Base-by-base conservation (phyloP, 2,113 vertebrate species). In the Lycaon pictus region DNA sequence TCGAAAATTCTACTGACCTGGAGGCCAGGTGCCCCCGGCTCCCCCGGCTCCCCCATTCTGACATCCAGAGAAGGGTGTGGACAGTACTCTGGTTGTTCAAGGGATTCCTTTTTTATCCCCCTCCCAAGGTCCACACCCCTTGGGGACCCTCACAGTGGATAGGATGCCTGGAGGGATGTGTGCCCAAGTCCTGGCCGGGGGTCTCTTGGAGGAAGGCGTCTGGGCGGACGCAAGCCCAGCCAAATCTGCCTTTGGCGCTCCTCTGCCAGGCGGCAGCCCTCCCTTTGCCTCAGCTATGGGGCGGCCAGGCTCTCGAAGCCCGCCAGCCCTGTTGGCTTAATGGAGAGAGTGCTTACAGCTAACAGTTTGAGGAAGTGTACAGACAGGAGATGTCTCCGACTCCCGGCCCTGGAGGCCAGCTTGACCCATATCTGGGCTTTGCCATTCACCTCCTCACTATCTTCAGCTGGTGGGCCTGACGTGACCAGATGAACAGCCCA, bases 61-160 rank as follows among this genome's bases (percentile, higher is more conserved):
- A 98, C 97, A 95, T 95, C 97, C 80, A 88, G 96, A 96, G 95
- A 97, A 97, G 76, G 95, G 35, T 63, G 74, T 74, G 90, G 97
- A 98, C 95, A 93, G 94, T 97, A 93, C 97, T 95, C 96, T 87
- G 96, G 89, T 90, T 97, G 96, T 91, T 98, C 94, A 93, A 97
- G 97, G 97, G 79, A 90, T 71, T 23, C 35, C 72, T 76, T 56
- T 20, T 5, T 48, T 90, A 0, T 83, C 69, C 76, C 27, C 22
- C 55, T 11, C 4, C 0, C 7, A 60, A n/a, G 74, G 37, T 5
- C 84, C 23, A 67, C 37, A 37, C 37, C 87, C 63, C 51, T 62
- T n/a, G 79, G 89, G 79, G 69, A 22, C 62, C 74, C 35, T 6
- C 25, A 51, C 60, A 96, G 7, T 80, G 88, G 74, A n/a, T 72